Percentiles rank a stretch among this genome's conserved stretches.
phyloP scores from a whole-genome alignment of 2,888 invertebrate genomes.

The Aporophyla lueneburgensis region DNA sequence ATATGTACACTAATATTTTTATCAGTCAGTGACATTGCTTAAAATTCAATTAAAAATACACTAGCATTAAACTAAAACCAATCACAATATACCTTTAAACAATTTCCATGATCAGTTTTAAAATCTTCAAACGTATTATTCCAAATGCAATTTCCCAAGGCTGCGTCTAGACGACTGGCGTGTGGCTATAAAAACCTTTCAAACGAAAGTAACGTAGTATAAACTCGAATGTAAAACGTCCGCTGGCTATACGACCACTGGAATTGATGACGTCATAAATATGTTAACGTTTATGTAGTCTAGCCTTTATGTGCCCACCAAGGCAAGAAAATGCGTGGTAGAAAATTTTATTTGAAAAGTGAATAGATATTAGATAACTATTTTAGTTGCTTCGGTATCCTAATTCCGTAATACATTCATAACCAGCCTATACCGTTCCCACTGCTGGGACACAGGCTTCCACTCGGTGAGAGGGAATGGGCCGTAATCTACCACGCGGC shows the following conservation, averaged over 20 bases:
- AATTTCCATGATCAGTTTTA: neutral
- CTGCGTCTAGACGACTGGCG: constrained; percentile 25
- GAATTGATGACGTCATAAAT: constrained; percentile 59
- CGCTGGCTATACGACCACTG: constrained; percentile 45
- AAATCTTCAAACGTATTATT: neutral
- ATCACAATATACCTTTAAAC: neutral
- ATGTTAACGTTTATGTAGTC: constrained; percentile 50
- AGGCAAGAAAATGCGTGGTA: constrained; percentile 32
- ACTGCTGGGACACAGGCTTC: too few species aligned
- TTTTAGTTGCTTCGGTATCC: neutral
- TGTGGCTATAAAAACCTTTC: constrained; percentile 48
- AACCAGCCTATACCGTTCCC: too few species aligned
- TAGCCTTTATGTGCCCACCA: constrained; percentile 44
- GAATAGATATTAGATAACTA: constrained; percentile 4
- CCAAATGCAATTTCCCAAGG: constrained; percentile 28
- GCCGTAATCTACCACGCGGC: too few species aligned
- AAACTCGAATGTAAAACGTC: constrained; percentile 53
- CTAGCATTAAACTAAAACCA: neutral
- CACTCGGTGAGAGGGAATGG: too few species aligned
- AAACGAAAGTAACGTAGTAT: constrained; percentile 50
- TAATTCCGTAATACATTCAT: too few species aligned
- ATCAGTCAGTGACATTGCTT: neutral
- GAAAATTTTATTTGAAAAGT: constrained; percentile 5
- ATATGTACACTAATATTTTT: too few species aligned
- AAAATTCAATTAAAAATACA: neutral